Evolutionary conservation across 2,113 vertebrate genomes (phyloP).

Genomic region (Peromyscus californicus): DNA sequence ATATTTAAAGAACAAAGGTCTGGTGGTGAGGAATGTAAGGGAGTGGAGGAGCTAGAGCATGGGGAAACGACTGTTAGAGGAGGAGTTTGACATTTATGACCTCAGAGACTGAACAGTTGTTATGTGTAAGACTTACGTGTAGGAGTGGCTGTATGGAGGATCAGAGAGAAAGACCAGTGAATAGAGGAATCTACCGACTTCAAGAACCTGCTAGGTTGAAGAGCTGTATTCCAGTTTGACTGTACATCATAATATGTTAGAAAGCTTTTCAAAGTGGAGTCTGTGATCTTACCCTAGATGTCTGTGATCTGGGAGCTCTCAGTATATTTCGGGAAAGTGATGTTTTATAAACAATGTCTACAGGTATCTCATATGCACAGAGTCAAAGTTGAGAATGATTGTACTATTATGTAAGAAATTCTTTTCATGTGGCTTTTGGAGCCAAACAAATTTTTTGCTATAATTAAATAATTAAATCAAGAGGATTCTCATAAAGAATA

Average conservation of each 20-base stretch:
- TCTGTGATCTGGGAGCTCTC: neutral
- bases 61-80: neutral
- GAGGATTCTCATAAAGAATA: neutral
- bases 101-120: neutral
- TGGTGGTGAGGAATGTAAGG: neutral
- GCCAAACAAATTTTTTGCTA: neutral
- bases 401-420: neutral
- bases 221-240: neutral
- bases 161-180: neutral
- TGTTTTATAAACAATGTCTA: neutral
- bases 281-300: neutral
- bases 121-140: neutral
- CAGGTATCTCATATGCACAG: constrained; percentile 1
- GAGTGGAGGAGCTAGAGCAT: neutral
- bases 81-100: neutral
- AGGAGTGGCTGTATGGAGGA: neutral
- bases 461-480: neutral
- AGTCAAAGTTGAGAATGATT: neutral
- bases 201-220: neutral
- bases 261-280: neutral
- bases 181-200: neutral
- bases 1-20: neutral
- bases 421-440: neutral
- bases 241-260: neutral
- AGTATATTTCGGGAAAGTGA: neutral